Evolutionary conservation across 2,888 invertebrate genomes (phyloP).

Genomic region (Ophion obscuratus): DNA sequence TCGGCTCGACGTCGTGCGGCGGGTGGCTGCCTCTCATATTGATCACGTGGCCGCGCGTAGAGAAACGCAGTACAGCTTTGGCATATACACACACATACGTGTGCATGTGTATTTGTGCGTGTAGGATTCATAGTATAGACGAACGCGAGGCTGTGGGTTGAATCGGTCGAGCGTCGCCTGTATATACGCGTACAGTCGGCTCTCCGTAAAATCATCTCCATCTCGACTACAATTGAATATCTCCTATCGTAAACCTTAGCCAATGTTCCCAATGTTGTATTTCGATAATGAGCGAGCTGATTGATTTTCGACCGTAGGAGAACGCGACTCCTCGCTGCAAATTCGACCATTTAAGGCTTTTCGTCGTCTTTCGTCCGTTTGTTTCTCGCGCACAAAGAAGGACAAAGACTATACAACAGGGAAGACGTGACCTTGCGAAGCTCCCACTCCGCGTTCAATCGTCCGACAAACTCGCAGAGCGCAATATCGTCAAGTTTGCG

Average conservation of each 20-base stretch:
- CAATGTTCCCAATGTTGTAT: background rate
- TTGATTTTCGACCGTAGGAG: too few relatives aligned
- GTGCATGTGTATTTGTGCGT: background rate
- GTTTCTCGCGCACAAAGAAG: too few relatives aligned
- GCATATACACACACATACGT: slow-evolving; percentile 49
- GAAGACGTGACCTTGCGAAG: too few relatives aligned
- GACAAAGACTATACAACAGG: too few relatives aligned
- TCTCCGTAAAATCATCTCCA: background rate
- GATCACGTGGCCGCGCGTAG: slow-evolving; percentile 79
- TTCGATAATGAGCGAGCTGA: background rate
- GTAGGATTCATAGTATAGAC: background rate
- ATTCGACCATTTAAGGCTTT: too few relatives aligned
- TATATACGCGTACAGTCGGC: slow-evolving; percentile 2
- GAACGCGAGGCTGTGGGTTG: slow-evolving; percentile 1
- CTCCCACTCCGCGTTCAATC: too few relatives aligned
- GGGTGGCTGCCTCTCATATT: slow-evolving; percentile 77
- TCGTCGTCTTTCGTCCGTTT: too few relatives aligned
- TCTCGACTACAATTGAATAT: background rate
- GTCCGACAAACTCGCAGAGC: too few relatives aligned
- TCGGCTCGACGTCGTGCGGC: slow-evolving; percentile 70
- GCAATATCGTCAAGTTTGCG: too few relatives aligned
- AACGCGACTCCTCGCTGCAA: too few relatives aligned
- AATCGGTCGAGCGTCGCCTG: background rate
- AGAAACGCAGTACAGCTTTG: slow-evolving; percentile 48
- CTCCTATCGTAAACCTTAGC: background rate